These are phyloP conservation scores for Drepana falcataria DNA, from an alignment of 2,888 invertebrate species.

Conservation along the genomic window DNA sequence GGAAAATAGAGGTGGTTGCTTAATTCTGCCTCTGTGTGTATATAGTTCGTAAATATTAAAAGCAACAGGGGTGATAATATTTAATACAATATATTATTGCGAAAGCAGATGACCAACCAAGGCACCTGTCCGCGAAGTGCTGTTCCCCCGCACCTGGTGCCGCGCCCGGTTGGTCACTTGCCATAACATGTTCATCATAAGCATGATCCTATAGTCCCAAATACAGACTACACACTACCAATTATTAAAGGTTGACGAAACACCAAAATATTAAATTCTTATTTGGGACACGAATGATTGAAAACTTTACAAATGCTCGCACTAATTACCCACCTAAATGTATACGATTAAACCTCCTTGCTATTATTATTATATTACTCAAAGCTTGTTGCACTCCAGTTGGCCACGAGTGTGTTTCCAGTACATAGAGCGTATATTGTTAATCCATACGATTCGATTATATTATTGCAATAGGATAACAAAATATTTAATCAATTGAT, in stretches of 20 bases:
- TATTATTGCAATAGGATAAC: too few species aligned
- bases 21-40: neutral
- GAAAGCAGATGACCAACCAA: neutral
- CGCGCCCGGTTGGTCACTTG: neutral
- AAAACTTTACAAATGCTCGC: neutral
- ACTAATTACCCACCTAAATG: neutral
- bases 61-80: neutral
- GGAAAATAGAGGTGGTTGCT: too few species aligned
- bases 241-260: neutral
- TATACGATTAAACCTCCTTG: too few species aligned
- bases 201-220: neutral
- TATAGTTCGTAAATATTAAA: neutral
- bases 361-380: too few species aligned
- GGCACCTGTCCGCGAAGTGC: too few species aligned
- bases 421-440: too few species aligned
- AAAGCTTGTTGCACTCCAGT: too few species aligned
- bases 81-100: neutral
- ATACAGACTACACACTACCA: neutral
- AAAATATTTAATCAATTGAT: too few species aligned
- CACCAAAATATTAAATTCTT: neutral
- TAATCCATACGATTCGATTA: too few species aligned
- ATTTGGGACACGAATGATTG: neutral
- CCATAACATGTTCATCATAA: neutral
- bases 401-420: too few species aligned
- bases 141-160: neutral